A percentile compares a stretch with the other conserved stretches of the same genome.
phyloP scores from a whole-genome alignment of 2,113 vertebrate species.

The Thamnophis sirtalis region DNA sequence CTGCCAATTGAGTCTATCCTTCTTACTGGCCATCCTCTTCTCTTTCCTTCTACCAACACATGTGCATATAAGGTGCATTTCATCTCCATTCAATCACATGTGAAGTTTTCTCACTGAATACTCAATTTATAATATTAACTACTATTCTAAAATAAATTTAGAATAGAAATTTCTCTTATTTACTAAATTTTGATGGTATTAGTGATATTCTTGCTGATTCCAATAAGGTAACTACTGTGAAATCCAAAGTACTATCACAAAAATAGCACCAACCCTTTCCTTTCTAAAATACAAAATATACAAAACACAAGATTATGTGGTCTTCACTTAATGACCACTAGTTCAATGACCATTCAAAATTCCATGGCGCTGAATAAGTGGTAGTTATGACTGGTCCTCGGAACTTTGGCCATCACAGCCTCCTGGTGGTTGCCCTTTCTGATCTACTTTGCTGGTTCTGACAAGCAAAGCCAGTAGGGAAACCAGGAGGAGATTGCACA shows the following conservation, averaged over 20 bases:
- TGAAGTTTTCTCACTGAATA: not conserved
- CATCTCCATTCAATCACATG: not conserved
- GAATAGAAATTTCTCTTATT: not conserved
- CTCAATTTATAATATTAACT: not conserved
- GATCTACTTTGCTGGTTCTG: not conserved
- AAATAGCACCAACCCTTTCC: not conserved
- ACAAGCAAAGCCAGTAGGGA: not conserved
- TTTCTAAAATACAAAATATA: not conserved
- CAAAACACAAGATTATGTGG: not conserved
- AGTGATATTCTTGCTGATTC: not conserved
- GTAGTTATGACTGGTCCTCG: not conserved
- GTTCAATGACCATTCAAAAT: not conserved
- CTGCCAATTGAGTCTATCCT: no score
- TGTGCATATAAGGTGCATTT: not conserved
- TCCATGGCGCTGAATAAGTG: not conserved
- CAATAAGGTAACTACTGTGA: not conserved
- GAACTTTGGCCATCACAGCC: not conserved
- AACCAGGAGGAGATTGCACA: not conserved
- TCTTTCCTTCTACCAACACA: not conserved
- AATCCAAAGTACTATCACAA: not conserved
- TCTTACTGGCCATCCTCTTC: no score
- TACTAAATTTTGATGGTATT: not conserved
- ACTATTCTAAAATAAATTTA: not conserved
- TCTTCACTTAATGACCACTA: not conserved
- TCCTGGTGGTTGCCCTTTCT: not conserved